Conservation (phyloP, 2,113 vertebrate genomes). For the Bambusicola thoracicus region DNA sequence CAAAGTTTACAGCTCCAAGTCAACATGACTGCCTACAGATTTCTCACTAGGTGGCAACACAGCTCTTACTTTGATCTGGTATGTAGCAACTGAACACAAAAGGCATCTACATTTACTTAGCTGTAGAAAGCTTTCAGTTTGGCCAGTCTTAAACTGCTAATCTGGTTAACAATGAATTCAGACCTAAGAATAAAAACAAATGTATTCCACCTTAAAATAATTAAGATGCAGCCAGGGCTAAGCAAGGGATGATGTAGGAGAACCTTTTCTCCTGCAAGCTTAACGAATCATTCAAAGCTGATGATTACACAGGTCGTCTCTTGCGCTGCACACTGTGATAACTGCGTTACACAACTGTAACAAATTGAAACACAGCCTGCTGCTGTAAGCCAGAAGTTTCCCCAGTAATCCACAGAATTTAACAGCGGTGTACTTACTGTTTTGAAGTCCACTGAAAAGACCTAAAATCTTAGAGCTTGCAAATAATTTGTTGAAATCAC, state of each 20-base stretch:
- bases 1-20: not conserved
- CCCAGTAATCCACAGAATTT: not conserved
- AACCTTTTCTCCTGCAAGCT: rapidly evolving
- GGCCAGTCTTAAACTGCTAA: not conserved
- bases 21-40: not conserved
- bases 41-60: constrained; percentile 57
- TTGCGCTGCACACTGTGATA: not conserved
- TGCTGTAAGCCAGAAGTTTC: not conserved
- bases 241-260: not conserved
- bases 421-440: not conserved
- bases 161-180: not conserved
- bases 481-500: not conserved
- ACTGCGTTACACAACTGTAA: not conserved
- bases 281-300: rapidly evolving
- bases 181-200: not conserved
- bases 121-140: not conserved
- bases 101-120: not conserved
- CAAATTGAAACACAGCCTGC: not conserved
- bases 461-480: not conserved
- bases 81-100: not conserved
- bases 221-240: not conserved
- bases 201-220: not conserved
- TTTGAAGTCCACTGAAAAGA: not conserved
- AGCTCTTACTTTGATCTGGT: not conserved
- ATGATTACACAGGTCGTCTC: not conserved